phyloP scores from a whole-genome alignment of 2,797 vertebrate species.

The Cryptoblepharus egeriae region DNA sequence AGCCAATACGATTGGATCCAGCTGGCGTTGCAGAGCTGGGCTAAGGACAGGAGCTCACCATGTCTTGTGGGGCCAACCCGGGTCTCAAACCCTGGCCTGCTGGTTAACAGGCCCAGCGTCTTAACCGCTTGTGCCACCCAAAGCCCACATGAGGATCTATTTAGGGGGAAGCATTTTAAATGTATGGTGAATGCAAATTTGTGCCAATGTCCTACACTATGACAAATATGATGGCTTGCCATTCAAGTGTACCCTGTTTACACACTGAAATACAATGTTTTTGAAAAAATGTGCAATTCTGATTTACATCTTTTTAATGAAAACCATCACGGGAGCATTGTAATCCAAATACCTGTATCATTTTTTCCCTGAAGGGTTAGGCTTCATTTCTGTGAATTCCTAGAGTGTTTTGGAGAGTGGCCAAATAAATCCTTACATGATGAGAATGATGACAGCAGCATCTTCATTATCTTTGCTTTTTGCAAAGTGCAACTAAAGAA shows the following conservation, averaged over 20 bases:
- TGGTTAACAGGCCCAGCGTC: too few species aligned
- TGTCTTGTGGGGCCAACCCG: too few species aligned
- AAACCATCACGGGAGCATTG: constrained; percentile 28
- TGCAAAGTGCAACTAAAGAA: constrained; percentile 2
- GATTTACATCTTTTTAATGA: constrained; percentile 41
- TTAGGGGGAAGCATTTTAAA: constrained; percentile 33
- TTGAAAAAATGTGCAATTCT: constrained; percentile 52
- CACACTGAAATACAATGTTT: constrained; percentile 44
- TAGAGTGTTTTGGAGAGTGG: background rate
- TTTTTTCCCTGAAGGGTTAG: constrained; percentile 17
- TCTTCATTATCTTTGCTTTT: constrained; percentile 38
- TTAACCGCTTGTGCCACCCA: too few species aligned
- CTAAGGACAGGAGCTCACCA: too few species aligned
- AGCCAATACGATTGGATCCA: too few species aligned
- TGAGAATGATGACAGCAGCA: constrained; percentile 30
- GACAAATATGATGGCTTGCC: constrained; percentile 38
- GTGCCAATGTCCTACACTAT: background rate
- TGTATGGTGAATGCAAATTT: background rate
- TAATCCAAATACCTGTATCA: constrained; percentile 29
- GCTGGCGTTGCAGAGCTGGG: too few species aligned
- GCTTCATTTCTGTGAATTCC: constrained; percentile 39
- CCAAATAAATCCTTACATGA: background rate
- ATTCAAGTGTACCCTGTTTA: constrained; percentile 66
- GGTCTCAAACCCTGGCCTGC: too few species aligned
- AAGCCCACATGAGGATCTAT: too few species aligned